These are phyloP conservation scores for Siphlonurus alternatus DNA, from an alignment of 2,888 invertebrate genomes.

Conservation along the genomic window DNA sequence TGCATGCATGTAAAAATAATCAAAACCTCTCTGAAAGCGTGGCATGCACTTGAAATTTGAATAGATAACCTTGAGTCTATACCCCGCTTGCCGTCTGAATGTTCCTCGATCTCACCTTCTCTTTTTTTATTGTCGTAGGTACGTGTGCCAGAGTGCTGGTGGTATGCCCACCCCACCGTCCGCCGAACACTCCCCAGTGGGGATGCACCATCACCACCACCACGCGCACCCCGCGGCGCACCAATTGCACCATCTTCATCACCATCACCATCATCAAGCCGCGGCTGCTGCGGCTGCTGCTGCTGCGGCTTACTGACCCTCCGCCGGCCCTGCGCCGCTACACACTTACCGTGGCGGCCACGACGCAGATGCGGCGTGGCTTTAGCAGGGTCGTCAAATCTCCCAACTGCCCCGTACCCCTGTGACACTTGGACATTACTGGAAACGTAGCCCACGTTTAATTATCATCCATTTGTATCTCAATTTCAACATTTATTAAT, in stretches of 20 bases:
- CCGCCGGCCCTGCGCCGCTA: conserved; percentile 15
- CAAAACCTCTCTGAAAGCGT: no score
- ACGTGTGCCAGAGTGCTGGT: conserved; percentile 49
- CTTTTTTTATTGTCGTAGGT: conserved; percentile 20
- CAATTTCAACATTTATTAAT: no score
- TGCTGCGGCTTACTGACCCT: conserved; percentile 54
- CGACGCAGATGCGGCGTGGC: not conserved
- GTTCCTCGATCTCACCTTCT: no score
- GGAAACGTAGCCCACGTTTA: no score
- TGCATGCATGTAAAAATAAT: no score
- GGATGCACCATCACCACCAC: conserved; percentile 28
- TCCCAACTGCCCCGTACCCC: no score
- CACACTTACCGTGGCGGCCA: not conserved
- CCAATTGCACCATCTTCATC: conserved; percentile 20
- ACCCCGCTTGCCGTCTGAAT: no score
- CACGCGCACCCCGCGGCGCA: conserved; percentile 38
- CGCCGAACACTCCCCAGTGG: conserved; percentile 46
- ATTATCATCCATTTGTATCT: no score
- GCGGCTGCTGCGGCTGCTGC: conserved; percentile 60
- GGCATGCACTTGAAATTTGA: no score
- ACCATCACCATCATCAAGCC: conserved; percentile 36
- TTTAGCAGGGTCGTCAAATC: not conserved
- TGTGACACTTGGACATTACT: not conserved
- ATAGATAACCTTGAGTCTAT: no score
- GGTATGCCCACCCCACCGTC: conserved; percentile 44